Conservation (phyloP, 2,113 vertebrate species). For the Casuarius casuarius region DNA sequence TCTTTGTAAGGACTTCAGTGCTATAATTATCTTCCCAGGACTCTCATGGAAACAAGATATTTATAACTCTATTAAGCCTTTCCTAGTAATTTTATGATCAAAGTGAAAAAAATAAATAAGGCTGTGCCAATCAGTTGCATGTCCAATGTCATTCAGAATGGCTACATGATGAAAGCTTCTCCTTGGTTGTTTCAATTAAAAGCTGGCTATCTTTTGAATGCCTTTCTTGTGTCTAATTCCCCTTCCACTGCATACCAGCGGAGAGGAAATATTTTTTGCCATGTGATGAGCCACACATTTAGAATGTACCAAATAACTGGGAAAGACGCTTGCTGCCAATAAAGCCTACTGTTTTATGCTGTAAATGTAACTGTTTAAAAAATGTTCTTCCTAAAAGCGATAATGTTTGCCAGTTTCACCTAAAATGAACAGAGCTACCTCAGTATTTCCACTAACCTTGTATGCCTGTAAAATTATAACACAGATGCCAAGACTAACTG, state of each 20-base stretch:
- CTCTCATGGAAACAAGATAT: constrained; percentile 74
- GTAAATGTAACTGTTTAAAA: background rate
- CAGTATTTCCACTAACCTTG: background rate
- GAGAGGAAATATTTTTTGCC: constrained; percentile 22
- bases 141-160: constrained; percentile 32
- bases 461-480: background rate
- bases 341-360: constrained; percentile 1
- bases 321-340: constrained; percentile 18
- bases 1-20: constrained; percentile 52
- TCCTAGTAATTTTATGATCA: constrained; percentile 67
- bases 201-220: constrained; percentile 28
- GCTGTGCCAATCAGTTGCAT: background rate
- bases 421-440: constrained; percentile 8
- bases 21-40: constrained; percentile 71
- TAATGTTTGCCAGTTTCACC: background rate
- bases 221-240: constrained; percentile 28
- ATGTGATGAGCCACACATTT: constrained; percentile 14
- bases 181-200: constrained; percentile 22
- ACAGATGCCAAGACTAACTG: background rate
- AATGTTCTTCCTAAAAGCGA: background rate
- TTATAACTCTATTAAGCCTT: constrained; percentile 69
- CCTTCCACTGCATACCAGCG: background rate
- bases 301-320: constrained; percentile 42
- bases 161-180: constrained; percentile 41
- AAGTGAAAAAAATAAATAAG: constrained; percentile 47